phyloP scores from a whole-genome alignment of 2,113 vertebrate genomes.

The Pantherophis guttatus region DNA sequence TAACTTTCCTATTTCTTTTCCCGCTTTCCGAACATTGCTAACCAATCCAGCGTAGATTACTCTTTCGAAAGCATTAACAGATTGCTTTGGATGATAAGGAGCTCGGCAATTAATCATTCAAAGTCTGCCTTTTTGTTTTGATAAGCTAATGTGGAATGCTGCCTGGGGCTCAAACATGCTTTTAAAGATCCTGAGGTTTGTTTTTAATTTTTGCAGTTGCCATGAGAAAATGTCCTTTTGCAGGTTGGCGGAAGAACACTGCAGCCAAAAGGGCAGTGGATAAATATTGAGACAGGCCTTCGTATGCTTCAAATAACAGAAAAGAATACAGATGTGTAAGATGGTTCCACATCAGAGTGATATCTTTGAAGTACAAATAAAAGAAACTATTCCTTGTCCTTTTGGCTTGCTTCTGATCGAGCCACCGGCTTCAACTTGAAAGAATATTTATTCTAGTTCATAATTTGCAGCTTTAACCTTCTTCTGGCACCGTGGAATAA shows the following conservation, averaged over 20 bases:
- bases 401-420: background rate
- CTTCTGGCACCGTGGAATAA: background rate
- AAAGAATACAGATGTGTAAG: background rate
- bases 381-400: background rate
- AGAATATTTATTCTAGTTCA: background rate
- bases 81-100: background rate
- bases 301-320: background rate
- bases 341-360: background rate
- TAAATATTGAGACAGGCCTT: background rate
- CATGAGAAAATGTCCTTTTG: background rate
- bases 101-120: background rate
- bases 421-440: background rate
- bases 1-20: background rate
- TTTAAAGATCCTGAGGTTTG: background rate
- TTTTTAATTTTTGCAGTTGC: background rate
- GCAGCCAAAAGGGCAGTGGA: background rate
- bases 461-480: background rate
- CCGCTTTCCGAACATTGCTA: background rate
- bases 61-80: background rate
- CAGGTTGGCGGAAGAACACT: background rate
- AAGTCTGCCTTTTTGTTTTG: background rate
- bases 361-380: background rate
- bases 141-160: background rate
- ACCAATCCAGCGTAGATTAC: background rate
- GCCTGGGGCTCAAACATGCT: background rate